phyloP scores from a whole-genome alignment of 2,888 invertebrate genomes.

The Deilephila porcellus region DNA sequence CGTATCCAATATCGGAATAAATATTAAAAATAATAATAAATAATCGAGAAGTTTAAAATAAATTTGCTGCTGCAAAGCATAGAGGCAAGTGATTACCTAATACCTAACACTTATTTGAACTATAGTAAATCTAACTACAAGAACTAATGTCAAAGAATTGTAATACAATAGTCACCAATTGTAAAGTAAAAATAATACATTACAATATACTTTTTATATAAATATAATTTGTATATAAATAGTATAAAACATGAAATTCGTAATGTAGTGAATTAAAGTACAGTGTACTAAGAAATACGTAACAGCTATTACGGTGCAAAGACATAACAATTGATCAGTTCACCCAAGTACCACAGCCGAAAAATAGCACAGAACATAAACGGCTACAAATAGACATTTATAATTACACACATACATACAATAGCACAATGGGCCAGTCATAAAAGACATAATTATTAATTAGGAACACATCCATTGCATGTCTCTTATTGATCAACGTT shows the following conservation, averaged over 20 bases:
- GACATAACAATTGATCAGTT: conserved; percentile 9
- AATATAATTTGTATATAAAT: conserved; percentile 25
- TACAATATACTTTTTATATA: conserved; percentile 14
- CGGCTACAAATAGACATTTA: background rate
- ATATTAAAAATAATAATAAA: background rate
- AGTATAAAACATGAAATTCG: conserved; percentile 26
- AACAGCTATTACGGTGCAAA: conserved; percentile 1
- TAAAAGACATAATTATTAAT: background rate
- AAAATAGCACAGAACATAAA: background rate
- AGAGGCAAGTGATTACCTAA: conserved; percentile 33
- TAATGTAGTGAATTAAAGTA: conserved; percentile 21
- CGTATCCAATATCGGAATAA: background rate
- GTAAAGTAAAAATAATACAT: conserved; percentile 19
- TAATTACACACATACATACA: background rate
- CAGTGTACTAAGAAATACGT: conserved; percentile 8
- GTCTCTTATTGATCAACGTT: background rate
- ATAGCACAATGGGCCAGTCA: conserved; percentile 8
- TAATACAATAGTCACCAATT: conserved; percentile 30
- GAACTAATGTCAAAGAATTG: conserved; percentile 33
- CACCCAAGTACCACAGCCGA: conserved; percentile 9
- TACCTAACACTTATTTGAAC: conserved; percentile 8
- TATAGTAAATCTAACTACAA: conserved; percentile 27
- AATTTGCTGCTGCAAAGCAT: conserved; percentile 35
- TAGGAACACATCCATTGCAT: background rate
- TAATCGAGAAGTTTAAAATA: background rate